Base-by-base conservation (phyloP, 2,113 vertebrate species). In the Salvator merianae region DNA sequence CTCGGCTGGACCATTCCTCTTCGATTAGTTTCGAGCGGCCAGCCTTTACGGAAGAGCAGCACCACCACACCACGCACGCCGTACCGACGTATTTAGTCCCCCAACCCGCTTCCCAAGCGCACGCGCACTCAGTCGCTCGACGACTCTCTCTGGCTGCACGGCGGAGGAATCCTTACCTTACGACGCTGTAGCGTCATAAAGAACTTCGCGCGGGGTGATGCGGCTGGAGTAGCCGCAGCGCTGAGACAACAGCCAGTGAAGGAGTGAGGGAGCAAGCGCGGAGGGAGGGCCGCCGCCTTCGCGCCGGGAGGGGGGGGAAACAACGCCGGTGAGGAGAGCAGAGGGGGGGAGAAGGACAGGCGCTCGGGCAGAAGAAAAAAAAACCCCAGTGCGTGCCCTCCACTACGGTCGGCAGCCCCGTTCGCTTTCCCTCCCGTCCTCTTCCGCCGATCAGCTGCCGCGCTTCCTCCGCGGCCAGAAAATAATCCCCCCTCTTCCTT, bases 91-190 rank as follows among this genome's bases (percentile, higher is more conserved):
- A 20, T 20, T 20, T 20, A 20, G 14, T 4, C 16, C 55, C 43
- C 26, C 14, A 4, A 28, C 43, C 73, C 59, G 5, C 1, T 3
- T 2, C 10, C 34, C 24, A 5, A 18, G 12, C 32, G 24, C 26
- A 8, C 13, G 53, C 83, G 83, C 83, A 79, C 71, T 66, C 83
- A 68, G 3, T 7, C 7, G 0, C 13, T 28, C 38, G 55, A 38
- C 70, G 69, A n/a, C 26, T 43, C 4, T 16, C 26, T 43, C 4
- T 16, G 14, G 43, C 59, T 1, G 69, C 30, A 6, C 7, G 69
- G 83, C 83, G 83, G 83, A 84, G 83, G 83, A 84, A 84, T 84
- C 76, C n/a, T 9, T n/a, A 79, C 76, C 83, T 84, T 12, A 8
- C 34, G 69, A 40, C 34, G 69, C 26, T n/a, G 30, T 63, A 16